Conservation (phyloP, 2,113 vertebrate species). For the Epinephelus fuscoguttatus region DNA sequence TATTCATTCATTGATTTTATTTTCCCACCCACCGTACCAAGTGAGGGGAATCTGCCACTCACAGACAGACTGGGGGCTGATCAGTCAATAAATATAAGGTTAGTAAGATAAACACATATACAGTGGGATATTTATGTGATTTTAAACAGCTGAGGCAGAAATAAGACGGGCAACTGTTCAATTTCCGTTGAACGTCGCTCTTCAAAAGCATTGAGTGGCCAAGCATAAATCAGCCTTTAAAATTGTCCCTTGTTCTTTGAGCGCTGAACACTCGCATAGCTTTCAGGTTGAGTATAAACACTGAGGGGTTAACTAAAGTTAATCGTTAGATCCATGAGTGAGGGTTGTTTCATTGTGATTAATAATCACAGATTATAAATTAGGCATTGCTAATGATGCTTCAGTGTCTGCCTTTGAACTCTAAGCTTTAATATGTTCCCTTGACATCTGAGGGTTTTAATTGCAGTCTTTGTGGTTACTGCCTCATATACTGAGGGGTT, state of each 20-base stretch:
- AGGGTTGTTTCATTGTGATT: conserved; percentile 64
- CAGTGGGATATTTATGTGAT: no score
- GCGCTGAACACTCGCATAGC: conserved; percentile 10
- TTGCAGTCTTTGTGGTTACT: conserved; percentile 74
- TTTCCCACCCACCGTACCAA: no score
- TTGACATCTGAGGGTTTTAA: conserved; percentile 66
- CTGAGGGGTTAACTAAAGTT: conserved; percentile 54
- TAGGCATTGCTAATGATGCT: conserved; percentile 64
- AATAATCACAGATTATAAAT: conserved; percentile 60
- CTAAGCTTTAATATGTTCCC: conserved; percentile 64
- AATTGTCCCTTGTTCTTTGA: neutral
- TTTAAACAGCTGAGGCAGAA: no score
- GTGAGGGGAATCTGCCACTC: no score
- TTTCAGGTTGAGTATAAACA: conserved; percentile 51
- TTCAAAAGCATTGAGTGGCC: no score
- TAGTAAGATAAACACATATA: no score
- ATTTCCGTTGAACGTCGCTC: no score
- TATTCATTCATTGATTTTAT: no score
- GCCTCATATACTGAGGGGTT: conserved; percentile 53
- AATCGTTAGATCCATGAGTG: conserved; percentile 56
- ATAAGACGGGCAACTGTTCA: no score
- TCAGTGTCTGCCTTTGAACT: conserved; percentile 59
- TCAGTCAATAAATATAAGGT: no score
- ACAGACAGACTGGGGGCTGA: no score
- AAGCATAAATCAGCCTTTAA: neutral